These are phyloP conservation scores for Neoaliturus tenellus DNA, from an alignment of 2,888 invertebrate genomes.

Conservation along the genomic window DNA sequence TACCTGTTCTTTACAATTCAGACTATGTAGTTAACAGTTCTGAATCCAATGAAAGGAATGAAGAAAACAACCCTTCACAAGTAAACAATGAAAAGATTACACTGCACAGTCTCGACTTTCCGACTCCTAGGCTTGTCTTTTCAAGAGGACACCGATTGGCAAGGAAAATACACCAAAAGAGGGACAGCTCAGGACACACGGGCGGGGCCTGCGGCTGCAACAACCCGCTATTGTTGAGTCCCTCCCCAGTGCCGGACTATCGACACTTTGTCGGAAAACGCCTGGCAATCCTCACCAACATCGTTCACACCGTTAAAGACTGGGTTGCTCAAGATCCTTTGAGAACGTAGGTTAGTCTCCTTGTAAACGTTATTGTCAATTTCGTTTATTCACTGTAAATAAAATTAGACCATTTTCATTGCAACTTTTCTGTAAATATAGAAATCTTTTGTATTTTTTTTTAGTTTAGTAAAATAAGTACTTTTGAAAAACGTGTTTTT, in stretches of 20 bases:
- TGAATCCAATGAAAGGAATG: too few species aligned
- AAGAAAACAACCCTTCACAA: not conserved
- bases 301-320: constrained; percentile 10
- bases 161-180: not conserved
- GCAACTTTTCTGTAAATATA: not conserved
- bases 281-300: constrained; percentile 7
- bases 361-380: too few species aligned
- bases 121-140: not conserved
- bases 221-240: not conserved
- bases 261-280: constrained; percentile 26
- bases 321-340: constrained; percentile 7
- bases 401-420: not conserved
- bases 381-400: not conserved
- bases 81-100: not conserved
- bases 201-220: constrained; percentile 24
- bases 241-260: not conserved
- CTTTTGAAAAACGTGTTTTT: too few species aligned
- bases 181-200: not conserved
- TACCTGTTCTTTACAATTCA: too few species aligned
- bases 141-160: not conserved
- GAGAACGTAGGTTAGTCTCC: not conserved
- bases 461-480: too few species aligned
- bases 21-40: too few species aligned
- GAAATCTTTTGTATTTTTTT: not conserved
- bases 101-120: not conserved